Evolutionary conservation across 2,888 invertebrate genomes (phyloP), one percentile per base, ranked within the genome.

Genomic region (Heliconius sara): DNA sequence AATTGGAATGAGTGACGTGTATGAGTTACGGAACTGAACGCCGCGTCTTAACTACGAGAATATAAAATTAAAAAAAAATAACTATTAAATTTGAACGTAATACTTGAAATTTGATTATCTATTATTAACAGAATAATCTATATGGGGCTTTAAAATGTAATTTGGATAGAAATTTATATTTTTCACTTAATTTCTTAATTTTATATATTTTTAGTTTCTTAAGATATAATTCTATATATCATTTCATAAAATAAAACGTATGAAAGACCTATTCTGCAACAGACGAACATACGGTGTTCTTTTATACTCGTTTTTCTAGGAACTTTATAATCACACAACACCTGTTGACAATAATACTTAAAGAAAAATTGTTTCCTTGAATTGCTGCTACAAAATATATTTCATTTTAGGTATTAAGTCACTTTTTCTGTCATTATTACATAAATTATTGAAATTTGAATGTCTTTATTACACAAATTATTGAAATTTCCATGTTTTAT

Each of bases 301-400:
- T 30, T 7, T n/a, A 57, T 34, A n/a, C n/a, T 60, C 60, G n/a
- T 60, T 34, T 73, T 73, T 57, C 72, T 73, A 52, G 57, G 72
- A 73, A 73, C n/a, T 57, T 73, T 34, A 60, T 52, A 52, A 52
- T 57, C 52, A n/a, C 57, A 72, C 57, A 57, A n/a, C 34, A 13
- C 57, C n/a, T n/a, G 57, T 73, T 34, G 57, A 73, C 72, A 57
- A 73, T 34, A 57, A 73, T 52, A 73, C 34, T n/a, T 57, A n/a
- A 57, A 73, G 57, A 34, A 72, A 72, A 52, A 30, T 13, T 57
- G 57, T 73, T 73, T 19, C 22, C n/a, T 60, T 57, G 72, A 73
- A 73, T 4, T 73, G 57, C 1, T 73, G 16, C 12, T n/a, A 16
- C 72, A 34, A 73, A 57, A 73, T 57, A 60, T 57, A 34, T 25